A percentile compares a stretch with the other conserved stretches of the same genome.
Conservation (phyloP, 2,888 invertebrate species). For the Noctua comes region DNA sequence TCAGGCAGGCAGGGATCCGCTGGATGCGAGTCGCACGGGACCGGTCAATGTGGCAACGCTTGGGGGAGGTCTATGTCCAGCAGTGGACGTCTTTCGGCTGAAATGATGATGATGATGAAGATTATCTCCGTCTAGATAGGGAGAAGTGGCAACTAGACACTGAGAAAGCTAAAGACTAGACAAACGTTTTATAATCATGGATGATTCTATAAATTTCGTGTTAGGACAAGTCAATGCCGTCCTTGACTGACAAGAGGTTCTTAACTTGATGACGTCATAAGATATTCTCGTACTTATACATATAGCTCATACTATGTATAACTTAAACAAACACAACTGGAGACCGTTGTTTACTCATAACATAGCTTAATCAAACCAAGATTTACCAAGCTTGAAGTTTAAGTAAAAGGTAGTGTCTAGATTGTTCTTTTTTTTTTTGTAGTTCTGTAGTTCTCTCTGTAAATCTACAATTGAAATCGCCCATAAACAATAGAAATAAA, state of each 20-base stretch:
- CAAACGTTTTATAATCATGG: not conserved
- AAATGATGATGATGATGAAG: no score
- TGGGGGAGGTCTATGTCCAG: no score
- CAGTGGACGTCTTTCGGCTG: no score
- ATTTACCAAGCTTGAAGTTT: not conserved
- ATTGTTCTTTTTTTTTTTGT: not conserved
- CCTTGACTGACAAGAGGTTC: conserved; percentile 43
- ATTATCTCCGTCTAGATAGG: not conserved
- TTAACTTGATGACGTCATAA: conserved; percentile 43
- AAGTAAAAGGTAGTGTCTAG: not conserved
- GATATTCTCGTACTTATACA: conserved; percentile 2
- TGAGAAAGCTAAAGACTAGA: not conserved
- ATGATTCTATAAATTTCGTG: conserved; percentile 1
- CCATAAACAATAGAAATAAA: not conserved
- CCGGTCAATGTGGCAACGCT: no score
- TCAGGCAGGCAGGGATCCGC: no score
- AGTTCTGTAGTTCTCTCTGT: not conserved
- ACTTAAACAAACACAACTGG: not conserved
- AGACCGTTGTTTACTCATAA: not conserved
- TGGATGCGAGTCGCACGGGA: no score
- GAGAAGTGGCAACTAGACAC: not conserved
- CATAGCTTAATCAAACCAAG: not conserved
- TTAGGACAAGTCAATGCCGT: conserved; percentile 1
- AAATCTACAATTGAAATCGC: not conserved
- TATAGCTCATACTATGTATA: not conserved